Evolutionary conservation across 2,797 vertebrate species (phyloP), one percentile per base, ranked within the genome.

Genomic region (Agapornis canus): DNA sequence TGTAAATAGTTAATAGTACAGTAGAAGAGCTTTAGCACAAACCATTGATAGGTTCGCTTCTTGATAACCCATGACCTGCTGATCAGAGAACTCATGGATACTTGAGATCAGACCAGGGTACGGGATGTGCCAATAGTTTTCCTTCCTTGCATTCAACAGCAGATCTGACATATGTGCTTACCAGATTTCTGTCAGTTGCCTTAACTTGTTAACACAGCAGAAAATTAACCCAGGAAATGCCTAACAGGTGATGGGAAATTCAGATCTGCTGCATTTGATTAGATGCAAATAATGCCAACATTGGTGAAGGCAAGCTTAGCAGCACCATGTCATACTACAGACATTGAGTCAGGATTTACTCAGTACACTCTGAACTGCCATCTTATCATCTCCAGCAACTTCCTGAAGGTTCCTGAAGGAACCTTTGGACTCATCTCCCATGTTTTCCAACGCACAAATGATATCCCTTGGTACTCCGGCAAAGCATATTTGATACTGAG

Each of bases 181-280:
- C 0, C 10, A 27, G 26, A 60, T 18, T 56, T 51, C 39, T 65
- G 26, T 0, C 0, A 51, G 39, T 10, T 70, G 31, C 71, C 20
- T 47, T 51, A 78, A 63, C 25, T 37, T 59, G 17, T 48, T 42
- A 76, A 61, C 9, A 17, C 17, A 35, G 52, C 48, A 82, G 35
- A 75, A 40, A 80, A 48, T 43, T 71, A 75, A 25, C 48, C 43
- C 25, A 61, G 42, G 22, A 82, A 56, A 39, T 1, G 5, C 39
- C 42, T 76, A 82, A 37, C 15, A 85, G 31, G 49, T 26, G 16
- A 32, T 4, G 3, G 21, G 18, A 92, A 64, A 68, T n/a, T 52
- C 31, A 26, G 37, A 93, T 70, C 23, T 20, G 26, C 5, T 68
- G 18, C 39, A 71, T 40, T 31, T 39, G 9, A 65, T 40, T 57